A percentile compares a stretch with the other conserved stretches of the same genome.
phyloP scores from a whole-genome alignment of 2,113 vertebrate genomes.

The Pseudois nayaur region DNA sequence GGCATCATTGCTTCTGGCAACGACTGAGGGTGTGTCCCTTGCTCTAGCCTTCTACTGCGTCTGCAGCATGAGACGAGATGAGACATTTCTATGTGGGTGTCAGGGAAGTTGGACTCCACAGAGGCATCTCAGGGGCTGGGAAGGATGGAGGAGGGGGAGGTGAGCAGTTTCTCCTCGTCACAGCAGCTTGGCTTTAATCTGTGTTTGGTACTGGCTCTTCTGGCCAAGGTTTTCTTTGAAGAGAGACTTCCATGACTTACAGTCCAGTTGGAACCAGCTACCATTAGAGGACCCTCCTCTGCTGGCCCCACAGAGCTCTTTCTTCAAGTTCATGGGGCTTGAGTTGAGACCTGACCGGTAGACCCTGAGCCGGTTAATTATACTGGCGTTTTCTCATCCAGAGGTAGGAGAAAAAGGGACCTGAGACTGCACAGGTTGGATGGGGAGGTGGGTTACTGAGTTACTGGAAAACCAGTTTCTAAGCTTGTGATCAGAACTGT shows the following conservation, averaged over 20 bases:
- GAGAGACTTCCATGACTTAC: neutral
- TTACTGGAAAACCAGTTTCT: neutral
- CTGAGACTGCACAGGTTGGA: neutral
- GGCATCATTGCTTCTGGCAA: neutral
- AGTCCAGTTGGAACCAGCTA: neutral
- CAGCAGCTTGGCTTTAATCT: neutral
- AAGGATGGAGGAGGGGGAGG: neutral
- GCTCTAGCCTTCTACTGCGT: neutral
- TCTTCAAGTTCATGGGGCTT: neutral
- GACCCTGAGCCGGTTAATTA: neutral
- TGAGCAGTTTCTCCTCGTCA: neutral
- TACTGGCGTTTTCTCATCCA: neutral
- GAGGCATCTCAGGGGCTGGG: neutral
- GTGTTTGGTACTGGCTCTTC: neutral
- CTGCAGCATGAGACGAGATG: no score
- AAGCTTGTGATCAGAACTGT: neutral
- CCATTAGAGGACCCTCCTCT: neutral
- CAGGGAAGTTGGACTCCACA: neutral
- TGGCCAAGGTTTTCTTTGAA: neutral
- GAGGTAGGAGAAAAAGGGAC: neutral
- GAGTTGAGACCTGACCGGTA: neutral
- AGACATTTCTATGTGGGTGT: neutral
- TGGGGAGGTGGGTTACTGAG: neutral
- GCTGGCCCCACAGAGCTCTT: neutral
- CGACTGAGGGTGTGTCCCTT: neutral